Evolutionary conservation across 2,888 invertebrate species (phyloP), one percentile per base, ranked within the genome.

Genomic region (Ecdyonurus torrentis): DNA sequence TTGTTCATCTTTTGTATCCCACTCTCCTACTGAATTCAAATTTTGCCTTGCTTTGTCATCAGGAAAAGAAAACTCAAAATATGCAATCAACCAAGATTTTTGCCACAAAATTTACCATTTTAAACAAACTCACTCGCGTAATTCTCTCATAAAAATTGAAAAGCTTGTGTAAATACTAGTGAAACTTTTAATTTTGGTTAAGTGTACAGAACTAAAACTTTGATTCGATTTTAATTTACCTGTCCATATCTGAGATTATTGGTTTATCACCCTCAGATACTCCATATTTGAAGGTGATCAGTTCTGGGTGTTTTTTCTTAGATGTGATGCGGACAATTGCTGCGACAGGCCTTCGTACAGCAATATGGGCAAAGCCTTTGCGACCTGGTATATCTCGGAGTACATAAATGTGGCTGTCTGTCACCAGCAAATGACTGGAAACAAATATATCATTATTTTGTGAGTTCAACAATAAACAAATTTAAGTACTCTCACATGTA

Each of bases 231-330:
- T 58, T 23, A 59, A 64, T 66, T 66, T 65, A 73, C 72, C 77
- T 81, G 76, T 94, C 94, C 87, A 92, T 89, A 74, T 94, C 94
- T 0, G 85, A 89, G 65, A 94, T 89, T 65, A 87, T 79, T 52
- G 91, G 77, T 58, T 84, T 83, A 70, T 89, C 88, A 60, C 88
- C 90, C 72, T 90, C 86, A 1, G 87, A 86, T 63, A 86, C 81
- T 2, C 96, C 95, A 74, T 97, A 97, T 74, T 95, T 94, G 74
- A 99, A 97, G 1, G 98, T 98, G 66, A 99, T 95, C 69, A 98
- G 78, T 76, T 98, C 94, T 0, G 97, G 96, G 73, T 92, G 89
- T 63, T 89, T 84, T 74, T 95, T 95, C 74, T 95, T 93, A 15
- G 96, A 95, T 1, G 98, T 98, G 66, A 99, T 99, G 78, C 93